Conservation (phyloP, 2,797 vertebrate genomes). For the Poecilia picta region DNA sequence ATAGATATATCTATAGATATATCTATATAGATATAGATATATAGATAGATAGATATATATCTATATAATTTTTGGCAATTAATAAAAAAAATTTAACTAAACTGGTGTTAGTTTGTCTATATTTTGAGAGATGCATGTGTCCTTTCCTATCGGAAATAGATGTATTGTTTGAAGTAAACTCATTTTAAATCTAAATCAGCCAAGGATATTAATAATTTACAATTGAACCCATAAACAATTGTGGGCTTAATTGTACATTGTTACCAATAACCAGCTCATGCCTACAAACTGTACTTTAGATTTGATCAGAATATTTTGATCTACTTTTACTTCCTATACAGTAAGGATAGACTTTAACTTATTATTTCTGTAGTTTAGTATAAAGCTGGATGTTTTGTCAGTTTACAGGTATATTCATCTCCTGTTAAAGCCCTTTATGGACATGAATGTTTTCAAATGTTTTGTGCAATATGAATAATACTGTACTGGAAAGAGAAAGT, state of each 20-base stretch:
- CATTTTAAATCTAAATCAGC: neutral
- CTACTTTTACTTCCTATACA: neutral
- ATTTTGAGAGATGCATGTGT: neutral
- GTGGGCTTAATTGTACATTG: neutral
- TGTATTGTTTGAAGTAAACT: neutral
- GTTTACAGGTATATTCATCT: neutral
- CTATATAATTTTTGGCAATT: neutral
- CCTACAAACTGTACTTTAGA: neutral
- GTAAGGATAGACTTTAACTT: neutral
- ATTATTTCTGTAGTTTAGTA: neutral
- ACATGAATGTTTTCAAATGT: neutral
- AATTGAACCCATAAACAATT: neutral
- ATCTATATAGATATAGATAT: no score
- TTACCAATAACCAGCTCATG: neutral
- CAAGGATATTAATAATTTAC: neutral
- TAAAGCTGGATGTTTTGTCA: neutral
- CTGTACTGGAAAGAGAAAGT: neutral
- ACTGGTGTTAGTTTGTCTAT: neutral
- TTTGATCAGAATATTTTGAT: neutral
- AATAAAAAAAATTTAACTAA: neutral
- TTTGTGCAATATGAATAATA: neutral
- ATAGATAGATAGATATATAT: no score
- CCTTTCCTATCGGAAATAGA: neutral
- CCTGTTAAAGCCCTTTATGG: neutral
- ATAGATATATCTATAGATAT: no score